Evolutionary conservation across 2,797 vertebrate genomes (phyloP).

Genomic region (Eulemur coronatus): DNA sequence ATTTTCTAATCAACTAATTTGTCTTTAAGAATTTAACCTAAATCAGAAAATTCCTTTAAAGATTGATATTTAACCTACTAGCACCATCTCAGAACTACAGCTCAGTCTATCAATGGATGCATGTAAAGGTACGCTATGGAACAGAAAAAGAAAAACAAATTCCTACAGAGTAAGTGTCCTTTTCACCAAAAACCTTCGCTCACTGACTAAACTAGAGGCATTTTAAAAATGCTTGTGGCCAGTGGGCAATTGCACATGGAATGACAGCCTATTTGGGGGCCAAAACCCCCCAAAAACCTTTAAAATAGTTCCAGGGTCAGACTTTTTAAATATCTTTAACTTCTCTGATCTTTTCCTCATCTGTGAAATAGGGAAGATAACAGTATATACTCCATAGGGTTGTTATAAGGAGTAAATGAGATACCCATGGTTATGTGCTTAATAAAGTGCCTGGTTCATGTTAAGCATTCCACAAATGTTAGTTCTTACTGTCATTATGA

Average conservation of each 20-base stretch:
- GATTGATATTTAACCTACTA: neutral
- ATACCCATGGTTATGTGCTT: neutral
- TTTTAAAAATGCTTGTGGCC: neutral
- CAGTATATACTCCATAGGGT: neutral
- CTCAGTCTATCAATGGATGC: neutral
- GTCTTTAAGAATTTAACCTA: slow-evolving; percentile 3
- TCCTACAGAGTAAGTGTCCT: neutral
- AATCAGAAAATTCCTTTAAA: neutral
- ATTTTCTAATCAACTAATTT: neutral
- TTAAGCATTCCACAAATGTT: neutral
- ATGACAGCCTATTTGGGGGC: neutral
- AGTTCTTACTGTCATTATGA: neutral
- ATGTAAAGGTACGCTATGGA: neutral
- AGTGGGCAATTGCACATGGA: neutral
- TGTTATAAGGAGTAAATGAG: neutral
- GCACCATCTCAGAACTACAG: neutral
- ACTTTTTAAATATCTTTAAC: neutral
- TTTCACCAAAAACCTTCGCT: neutral
- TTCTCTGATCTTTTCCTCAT: neutral
- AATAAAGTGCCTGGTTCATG: neutral
- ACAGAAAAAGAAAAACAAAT: neutral
- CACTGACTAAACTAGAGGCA: neutral
- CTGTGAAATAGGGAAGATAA: neutral
- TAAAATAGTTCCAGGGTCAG: neutral
- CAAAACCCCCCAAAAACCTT: neutral